These are phyloP conservation scores for Brachionus rubens DNA, from an alignment of 1,140 invertebrate species.

Conservation along the genomic window DNA sequence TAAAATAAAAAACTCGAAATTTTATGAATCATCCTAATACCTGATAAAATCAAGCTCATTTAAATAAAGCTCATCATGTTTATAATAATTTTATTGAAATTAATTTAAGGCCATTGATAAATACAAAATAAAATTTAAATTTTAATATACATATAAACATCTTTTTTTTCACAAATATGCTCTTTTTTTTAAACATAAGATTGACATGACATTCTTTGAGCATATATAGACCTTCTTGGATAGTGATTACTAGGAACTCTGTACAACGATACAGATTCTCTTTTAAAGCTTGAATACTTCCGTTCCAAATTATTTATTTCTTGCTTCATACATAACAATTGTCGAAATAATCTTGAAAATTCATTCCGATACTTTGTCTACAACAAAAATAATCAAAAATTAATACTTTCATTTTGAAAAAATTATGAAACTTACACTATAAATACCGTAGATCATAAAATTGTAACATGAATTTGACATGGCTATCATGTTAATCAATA, in stretches of 20 bases:
- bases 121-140: neutral
- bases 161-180: too few relatives aligned
- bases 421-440: conserved; percentile 68
- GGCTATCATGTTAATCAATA: conserved; percentile 77
- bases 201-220: neutral
- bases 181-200: neutral
- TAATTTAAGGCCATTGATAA: too few relatives aligned
- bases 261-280: neutral
- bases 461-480: conserved; percentile 83
- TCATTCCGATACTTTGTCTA: conserved; percentile 7
- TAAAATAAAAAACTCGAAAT: too few relatives aligned
- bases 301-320: neutral
- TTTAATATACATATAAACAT: too few relatives aligned
- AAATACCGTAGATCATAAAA: conserved; percentile 79
- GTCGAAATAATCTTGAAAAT: neutral
- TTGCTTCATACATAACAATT: neutral
- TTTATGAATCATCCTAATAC: too few relatives aligned
- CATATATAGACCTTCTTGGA: neutral
- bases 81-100: too few relatives aligned
- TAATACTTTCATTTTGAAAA: too few relatives aligned
- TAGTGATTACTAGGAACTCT: neutral
- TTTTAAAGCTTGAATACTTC: neutral
- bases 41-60: too few relatives aligned
- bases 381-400: neutral
- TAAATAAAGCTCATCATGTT: too few relatives aligned